Evolutionary conservation across 2,113 vertebrate genomes (phyloP).

Genomic region (Oryzias woworae): DNA sequence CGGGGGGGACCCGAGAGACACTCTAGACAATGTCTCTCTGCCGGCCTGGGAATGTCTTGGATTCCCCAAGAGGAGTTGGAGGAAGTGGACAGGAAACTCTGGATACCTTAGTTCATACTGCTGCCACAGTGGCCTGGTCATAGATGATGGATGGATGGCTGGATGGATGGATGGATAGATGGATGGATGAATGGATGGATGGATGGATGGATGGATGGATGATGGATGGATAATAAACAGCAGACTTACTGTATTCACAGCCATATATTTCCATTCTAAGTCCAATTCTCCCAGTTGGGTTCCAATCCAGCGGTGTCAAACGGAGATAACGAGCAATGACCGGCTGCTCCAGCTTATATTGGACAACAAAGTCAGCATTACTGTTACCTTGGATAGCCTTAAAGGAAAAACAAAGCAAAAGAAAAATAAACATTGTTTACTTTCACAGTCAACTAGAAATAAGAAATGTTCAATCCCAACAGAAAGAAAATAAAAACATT

Average conservation of each 20-base stretch:
- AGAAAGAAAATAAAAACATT: not conserved
- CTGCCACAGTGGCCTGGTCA: no score
- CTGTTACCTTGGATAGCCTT: slow-evolving; percentile 71
- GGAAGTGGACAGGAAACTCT: no score
- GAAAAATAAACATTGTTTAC: not conserved
- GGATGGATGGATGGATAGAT: not conserved
- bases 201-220: no score
- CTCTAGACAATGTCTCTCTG: no score
- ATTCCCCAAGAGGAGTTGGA: no score
- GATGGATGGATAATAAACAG: not conserved
- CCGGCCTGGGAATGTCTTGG: no score
- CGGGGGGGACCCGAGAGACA: no score
- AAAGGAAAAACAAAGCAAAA: not conserved
- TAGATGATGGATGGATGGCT: no score
- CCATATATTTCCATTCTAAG: slow-evolving; percentile 72
- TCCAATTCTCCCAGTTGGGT: slow-evolving; percentile 68
- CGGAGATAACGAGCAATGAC: slow-evolving; percentile 66
- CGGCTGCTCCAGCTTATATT: slow-evolving; percentile 63
- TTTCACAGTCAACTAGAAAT: not conserved
- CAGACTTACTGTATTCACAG: slow-evolving; percentile 65
- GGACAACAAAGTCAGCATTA: slow-evolving; percentile 70
- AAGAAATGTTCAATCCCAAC: not conserved
- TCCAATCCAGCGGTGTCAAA: slow-evolving; percentile 69
- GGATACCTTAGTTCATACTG: no score
- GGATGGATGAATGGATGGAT: not conserved